Base-by-base conservation (phyloP, 2,888 invertebrate genomes). In the Xanthia icteritia region DNA sequence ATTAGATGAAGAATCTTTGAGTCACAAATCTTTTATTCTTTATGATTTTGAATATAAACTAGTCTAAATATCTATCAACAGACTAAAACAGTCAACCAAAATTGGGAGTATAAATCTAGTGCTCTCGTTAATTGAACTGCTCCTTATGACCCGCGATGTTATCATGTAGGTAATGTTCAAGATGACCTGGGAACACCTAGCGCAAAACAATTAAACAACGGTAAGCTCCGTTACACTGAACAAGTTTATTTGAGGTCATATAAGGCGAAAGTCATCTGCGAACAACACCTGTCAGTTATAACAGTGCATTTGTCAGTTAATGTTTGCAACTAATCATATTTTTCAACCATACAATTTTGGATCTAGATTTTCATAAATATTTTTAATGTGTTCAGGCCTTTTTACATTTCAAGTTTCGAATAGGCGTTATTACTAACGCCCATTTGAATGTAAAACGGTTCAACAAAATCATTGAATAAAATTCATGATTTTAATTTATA, bases 211-310 rank as follows among this genome's bases (percentile, higher is more conserved):
- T 67, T 64, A 74, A 56, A 31, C 71, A n/a, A 31, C 20, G 64
- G 11, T 39, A 51, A 64, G 60, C 23, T 66, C 86, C 83, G 83
- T 75, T 84, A 84, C 20, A 65, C 0, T 72, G 23, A 82, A 75
- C 86, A 39, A 60, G 82, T 82, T 86, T 51, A 73, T 70, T 70
- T 64, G 63, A 70, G 86, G 86, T 42, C 74, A 23, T n/a, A 67
- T 82, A 75, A 75, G 31, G 74, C 60, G 8, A 73, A 54, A 73
- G 20, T 39, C 23, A 71, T 60, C 63, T 48, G 70, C 1, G 23
- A 56, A n/a, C 8, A 15, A 0, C 23, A 58, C 17, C 67, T 69
- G 36, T 69, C 45, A 42, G 11, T n/a, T 11, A 36, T n/a, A 60
- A 31, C 45, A 58, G 6, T 31, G n/a, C 36, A 61, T 36, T 9